Evolutionary conservation across 2,113 vertebrate genomes (phyloP).

Genomic region (mouse (Mus musculus)): DNA sequence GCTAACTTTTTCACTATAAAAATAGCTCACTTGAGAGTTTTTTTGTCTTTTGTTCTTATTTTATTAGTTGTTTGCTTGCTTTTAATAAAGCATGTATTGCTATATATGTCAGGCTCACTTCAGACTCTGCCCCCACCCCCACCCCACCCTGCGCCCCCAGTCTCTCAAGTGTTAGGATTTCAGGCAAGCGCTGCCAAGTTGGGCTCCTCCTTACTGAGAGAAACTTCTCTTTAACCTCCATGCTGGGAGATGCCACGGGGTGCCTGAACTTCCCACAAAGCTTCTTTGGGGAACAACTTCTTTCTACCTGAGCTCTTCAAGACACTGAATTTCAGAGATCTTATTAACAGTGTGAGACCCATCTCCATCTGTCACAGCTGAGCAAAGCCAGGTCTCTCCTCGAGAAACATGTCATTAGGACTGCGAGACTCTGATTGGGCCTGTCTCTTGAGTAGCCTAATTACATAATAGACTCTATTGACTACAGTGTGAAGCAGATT

Average conservation of each 20-base stretch:
- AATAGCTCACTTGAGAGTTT: not conserved
- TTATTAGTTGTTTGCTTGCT: not conserved
- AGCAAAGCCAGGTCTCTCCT: not conserved
- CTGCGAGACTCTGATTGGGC: not conserved
- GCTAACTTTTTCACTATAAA: not conserved
- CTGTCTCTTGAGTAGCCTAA: not conserved
- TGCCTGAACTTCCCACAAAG: not conserved
- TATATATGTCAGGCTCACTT: not conserved
- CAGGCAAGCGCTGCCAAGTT: too few relatives aligned
- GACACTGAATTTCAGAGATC: not conserved
- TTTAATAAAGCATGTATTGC: not conserved
- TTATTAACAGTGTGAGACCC: not conserved
- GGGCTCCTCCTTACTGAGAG: too few relatives aligned
- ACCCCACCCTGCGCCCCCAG: not conserved
- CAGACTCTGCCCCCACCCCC: too few relatives aligned
- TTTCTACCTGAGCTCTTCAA: not conserved
- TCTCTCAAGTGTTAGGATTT: not conserved
- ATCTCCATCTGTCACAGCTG: not conserved
- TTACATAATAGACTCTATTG: not conserved
- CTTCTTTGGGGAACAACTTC: not conserved
- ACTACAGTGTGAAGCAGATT: not conserved
- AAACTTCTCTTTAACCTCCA: not conserved
- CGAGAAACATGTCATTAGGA: not conserved
- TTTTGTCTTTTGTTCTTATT: not conserved
- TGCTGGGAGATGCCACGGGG: not conserved